phyloP scores from a whole-genome alignment of 2,888 invertebrate species.

The Ptilodon capucinus region DNA sequence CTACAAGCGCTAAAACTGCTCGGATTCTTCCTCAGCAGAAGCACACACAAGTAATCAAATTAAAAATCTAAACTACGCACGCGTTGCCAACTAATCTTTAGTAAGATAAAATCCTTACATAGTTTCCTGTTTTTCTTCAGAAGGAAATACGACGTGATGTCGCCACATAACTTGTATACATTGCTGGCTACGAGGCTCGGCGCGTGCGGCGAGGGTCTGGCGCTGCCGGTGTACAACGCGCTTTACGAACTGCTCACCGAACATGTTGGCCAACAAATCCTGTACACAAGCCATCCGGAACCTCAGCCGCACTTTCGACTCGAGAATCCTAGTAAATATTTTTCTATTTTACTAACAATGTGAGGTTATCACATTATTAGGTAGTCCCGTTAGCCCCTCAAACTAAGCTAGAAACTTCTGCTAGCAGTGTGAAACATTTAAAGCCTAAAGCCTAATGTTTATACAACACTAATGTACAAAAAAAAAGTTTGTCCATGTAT shows the following conservation, averaged over 20 bases:
- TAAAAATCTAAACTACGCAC: not conserved
- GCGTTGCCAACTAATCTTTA: too few relatives aligned
- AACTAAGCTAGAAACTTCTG: too few relatives aligned
- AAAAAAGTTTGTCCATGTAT: too few relatives aligned
- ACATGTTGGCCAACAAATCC: slow-evolving; percentile 96
- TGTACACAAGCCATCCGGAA: slow-evolving; percentile 96
- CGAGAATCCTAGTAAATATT: slow-evolving; percentile 95
- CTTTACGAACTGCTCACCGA: slow-evolving; percentile 99
- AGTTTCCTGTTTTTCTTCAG: slow-evolving; percentile 71
- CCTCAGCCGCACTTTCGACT: slow-evolving; percentile 97
- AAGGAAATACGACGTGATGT: slow-evolving; percentile 99
- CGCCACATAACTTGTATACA: slow-evolving; percentile 98
- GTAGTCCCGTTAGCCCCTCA: too few relatives aligned
- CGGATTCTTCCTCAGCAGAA: slow-evolving; percentile 98
- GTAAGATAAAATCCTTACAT: too few relatives aligned
- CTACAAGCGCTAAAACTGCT: slow-evolving; percentile 97
- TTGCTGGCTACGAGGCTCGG: slow-evolving; percentile 94
- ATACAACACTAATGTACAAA: too few relatives aligned
- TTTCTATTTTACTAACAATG: too few relatives aligned
- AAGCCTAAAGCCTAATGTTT: too few relatives aligned
- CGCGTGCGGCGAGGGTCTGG: slow-evolving; percentile 89
- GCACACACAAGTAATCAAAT: slow-evolving; percentile 95
- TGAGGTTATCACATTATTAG: too few relatives aligned
- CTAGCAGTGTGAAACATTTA: too few relatives aligned
- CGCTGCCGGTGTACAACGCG: slow-evolving; percentile 98